A percentile compares a stretch with the other conserved stretches of the same genome.
Evolutionary conservation across 2,113 vertebrate genomes (phyloP).

Genomic region (Lontra canadensis): DNA sequence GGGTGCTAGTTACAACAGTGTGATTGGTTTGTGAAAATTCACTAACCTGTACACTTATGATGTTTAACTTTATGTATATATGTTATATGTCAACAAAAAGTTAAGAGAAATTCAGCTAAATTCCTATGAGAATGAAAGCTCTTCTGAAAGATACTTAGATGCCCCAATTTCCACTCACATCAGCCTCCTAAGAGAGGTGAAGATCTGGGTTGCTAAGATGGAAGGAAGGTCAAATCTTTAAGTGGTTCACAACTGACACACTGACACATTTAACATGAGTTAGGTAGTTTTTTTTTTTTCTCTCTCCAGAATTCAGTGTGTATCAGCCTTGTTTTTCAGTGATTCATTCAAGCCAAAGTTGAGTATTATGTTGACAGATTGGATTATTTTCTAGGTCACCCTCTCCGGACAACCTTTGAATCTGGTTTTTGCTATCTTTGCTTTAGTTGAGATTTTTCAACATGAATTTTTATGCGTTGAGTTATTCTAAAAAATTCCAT

Average conservation of each 20-base stretch:
- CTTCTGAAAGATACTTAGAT: not conserved
- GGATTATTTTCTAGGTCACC: slow-evolving; percentile 7
- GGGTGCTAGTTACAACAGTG: not conserved
- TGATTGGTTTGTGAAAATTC: slow-evolving; percentile 42
- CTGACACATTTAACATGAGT: not conserved
- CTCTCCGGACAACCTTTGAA: not conserved
- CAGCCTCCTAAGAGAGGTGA: slow-evolving; percentile 27
- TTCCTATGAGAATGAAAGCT: not conserved
- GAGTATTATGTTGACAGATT: not conserved
- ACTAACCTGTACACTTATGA: not conserved
- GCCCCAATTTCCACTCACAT: not conserved
- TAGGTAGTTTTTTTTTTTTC: not conserved
- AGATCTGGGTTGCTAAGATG: slow-evolving; percentile 11
- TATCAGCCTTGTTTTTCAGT: slow-evolving; percentile 15
- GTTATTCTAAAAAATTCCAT: not conserved
- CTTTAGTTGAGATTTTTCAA: slow-evolving; percentile 18
- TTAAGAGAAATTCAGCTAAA: slow-evolving; percentile 27
- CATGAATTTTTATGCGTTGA: not conserved
- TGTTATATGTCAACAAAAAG: not conserved
- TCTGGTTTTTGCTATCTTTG: not conserved
- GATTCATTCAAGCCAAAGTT: slow-evolving; percentile 15
- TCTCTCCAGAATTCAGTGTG: not conserved
- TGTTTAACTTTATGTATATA: not conserved
- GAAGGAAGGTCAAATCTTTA: slow-evolving; percentile 33
- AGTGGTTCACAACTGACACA: not conserved